Evolutionary conservation across 1,140 invertebrate species (phyloP).

Genomic region (Popillia japonica): DNA sequence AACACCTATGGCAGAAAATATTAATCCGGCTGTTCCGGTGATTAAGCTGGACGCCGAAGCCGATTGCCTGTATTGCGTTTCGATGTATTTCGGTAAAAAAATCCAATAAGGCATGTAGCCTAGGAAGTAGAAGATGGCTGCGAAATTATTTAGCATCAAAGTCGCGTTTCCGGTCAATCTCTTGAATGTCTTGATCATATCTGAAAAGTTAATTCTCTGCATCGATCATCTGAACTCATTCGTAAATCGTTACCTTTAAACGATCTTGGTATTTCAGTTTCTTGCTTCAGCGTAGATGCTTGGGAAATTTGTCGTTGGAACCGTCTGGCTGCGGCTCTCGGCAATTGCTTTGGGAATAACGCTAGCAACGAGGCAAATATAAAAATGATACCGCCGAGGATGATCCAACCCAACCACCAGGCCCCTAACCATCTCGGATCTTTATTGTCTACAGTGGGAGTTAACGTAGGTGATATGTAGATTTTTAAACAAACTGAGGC

Average conservation of each 20-base stretch:
- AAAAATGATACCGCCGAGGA: conserved; percentile 71
- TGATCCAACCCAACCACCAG: conserved; percentile 83
- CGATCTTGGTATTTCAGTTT: conserved; percentile 56
- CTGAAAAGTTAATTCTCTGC: conserved; percentile 54
- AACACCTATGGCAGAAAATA: conserved; percentile 77
- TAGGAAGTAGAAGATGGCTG: conserved; percentile 74
- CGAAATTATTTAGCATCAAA: conserved; percentile 74
- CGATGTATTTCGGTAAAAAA: conserved; percentile 80
- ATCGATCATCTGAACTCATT: background rate
- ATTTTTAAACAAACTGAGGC: conserved; percentile 74
- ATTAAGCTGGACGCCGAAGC: conserved; percentile 74
- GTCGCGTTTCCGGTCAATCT: conserved; percentile 71
- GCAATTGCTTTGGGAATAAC: conserved; percentile 72
- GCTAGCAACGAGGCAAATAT: conserved; percentile 70
- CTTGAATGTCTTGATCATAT: conserved; percentile 71
- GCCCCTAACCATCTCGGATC: conserved; percentile 81
- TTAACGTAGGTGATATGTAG: conserved; percentile 74
- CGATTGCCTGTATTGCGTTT: conserved; percentile 77
- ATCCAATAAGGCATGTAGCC: conserved; percentile 80
- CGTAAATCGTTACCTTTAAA: conserved; percentile 53
- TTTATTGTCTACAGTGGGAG: conserved; percentile 71
- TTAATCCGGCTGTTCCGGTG: conserved; percentile 74
- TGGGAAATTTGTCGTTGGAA: conserved; percentile 59
- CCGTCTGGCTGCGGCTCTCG: conserved; percentile 67
- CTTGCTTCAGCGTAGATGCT: conserved; percentile 52